These are phyloP conservation scores for Stenichneumon culpator DNA, from an alignment of 2,888 invertebrate species.

Conservation along the genomic window DNA sequence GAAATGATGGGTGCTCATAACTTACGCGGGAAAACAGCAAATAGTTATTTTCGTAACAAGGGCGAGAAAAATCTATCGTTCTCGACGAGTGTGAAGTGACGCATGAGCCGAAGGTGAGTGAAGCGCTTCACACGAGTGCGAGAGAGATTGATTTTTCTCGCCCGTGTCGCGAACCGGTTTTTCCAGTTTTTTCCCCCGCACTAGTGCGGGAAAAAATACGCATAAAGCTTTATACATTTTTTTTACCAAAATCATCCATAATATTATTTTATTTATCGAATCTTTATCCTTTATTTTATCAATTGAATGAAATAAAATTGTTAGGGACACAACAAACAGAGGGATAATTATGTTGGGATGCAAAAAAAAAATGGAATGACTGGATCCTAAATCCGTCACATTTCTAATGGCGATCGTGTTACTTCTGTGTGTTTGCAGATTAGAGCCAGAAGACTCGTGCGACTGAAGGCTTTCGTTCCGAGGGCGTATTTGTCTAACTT, in stretches of 20 bases:
- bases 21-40: background rate
- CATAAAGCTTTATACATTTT: background rate
- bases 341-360: background rate
- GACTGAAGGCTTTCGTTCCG: slow-evolving; percentile 23
- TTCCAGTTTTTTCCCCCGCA: no score
- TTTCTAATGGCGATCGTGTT: slow-evolving; percentile 3
- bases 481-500: background rate
- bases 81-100: no score
- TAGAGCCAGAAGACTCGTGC: background rate
- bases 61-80: no score
- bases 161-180: no score
- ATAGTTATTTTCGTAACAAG: no score
- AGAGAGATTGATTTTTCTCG: no score
- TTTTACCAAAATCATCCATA: background rate
- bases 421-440: slow-evolving; percentile 46
- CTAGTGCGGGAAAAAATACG: no score
- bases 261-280: background rate
- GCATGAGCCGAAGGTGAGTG: no score
- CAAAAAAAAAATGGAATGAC: background rate
- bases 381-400: background rate
- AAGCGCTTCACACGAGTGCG: no score
- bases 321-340: no score
- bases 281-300: no score
- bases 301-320: no score
- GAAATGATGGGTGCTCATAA: background rate